Evolutionary conservation across 2,888 invertebrate genomes (phyloP).

Genomic region (Phaonia tiefii): DNA sequence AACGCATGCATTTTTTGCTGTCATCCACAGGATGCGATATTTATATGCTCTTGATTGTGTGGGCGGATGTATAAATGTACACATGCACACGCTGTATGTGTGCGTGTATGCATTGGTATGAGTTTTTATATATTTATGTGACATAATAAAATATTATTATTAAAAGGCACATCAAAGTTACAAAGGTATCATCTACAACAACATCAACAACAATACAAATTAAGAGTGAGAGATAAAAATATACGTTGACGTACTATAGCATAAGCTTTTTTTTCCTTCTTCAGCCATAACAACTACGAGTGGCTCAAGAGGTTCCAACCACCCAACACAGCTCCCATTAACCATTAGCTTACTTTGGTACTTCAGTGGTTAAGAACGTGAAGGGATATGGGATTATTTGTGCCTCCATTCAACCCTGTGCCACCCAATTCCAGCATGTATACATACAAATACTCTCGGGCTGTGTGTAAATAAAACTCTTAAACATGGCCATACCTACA

Average conservation of each 20-base stretch:
- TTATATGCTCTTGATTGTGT: slow-evolving; percentile 8
- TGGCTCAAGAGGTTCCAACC: slow-evolving; percentile 48
- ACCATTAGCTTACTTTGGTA: slow-evolving; percentile 54
- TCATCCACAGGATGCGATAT: slow-evolving; percentile 10
- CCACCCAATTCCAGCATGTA: background rate
- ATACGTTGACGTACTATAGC: slow-evolving; percentile 58
- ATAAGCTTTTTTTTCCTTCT: slow-evolving; percentile 29
- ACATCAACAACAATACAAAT: slow-evolving; percentile 44
- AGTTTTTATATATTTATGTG: slow-evolving; percentile 62
- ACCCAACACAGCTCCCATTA: slow-evolving; percentile 52
- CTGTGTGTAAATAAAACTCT: slow-evolving; percentile 20
- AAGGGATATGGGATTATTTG: background rate
- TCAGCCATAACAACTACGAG: slow-evolving; percentile 33
- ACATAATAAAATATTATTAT: slow-evolving; percentile 79
- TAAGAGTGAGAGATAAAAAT: slow-evolving; percentile 40
- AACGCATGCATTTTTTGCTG: background rate
- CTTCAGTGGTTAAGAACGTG: no score
- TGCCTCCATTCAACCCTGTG: background rate
- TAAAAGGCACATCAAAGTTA: slow-evolving; percentile 79
- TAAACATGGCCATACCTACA: background rate
- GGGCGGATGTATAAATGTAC: background rate
- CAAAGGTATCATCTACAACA: slow-evolving; percentile 74
- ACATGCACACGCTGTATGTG: no score
- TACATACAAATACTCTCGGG: no score
- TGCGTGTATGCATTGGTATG: slow-evolving; percentile 41